Evolutionary conservation across 2,888 invertebrate genomes (phyloP), one percentile per base, ranked within the genome.

Genomic region (Nebria salina): DNA sequence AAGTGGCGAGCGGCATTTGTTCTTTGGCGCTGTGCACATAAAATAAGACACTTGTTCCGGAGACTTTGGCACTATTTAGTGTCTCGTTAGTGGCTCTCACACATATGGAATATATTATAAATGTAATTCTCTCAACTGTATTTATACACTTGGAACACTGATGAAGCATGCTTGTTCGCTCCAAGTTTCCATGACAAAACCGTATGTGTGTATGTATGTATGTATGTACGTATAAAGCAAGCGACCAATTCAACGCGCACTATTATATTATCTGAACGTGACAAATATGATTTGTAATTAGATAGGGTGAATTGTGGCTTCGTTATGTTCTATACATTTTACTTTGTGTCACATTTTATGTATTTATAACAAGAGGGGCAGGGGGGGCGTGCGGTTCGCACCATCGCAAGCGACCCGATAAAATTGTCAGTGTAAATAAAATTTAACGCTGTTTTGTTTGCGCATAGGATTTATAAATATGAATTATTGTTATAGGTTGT

Each of bases 401-500:
- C 66, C 26, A 25, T 70, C 7, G 20, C 26, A 11, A 20, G 70
- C 26, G 13, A 70, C 70, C 8, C 72, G 43, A 77, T 77, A 72
- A 77, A 72, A 77, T 77, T 77, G 72, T 72, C 77, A 43, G 77
- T 77, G 77, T 77, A 80, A 75, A 80, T 75, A 80, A 75, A 75
- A 80, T 80, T 75, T 80, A 41, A 80, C 80, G 72, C 64, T 43
- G 80, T 80, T 34, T 75, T 75, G 80, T 80, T 80, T 80, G 75
- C 79, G 79, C 25, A 65, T 34, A 66, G 75, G 15, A 66, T 80
- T 11, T 8, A 13, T 54, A 54, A 80, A 75, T 72, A 68, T 80
- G 75, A 80, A 68, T 70, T 80, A 80, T 80, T 80, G 75, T 75
- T 68, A 54, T 54, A 75, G 43, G 79, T 75, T 68, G 79, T 43